A percentile compares a stretch with the other conserved stretches of the same genome.
Evolutionary conservation across 2,797 vertebrate genomes (phyloP).

Genomic region (Masticophis lateralis): DNA sequence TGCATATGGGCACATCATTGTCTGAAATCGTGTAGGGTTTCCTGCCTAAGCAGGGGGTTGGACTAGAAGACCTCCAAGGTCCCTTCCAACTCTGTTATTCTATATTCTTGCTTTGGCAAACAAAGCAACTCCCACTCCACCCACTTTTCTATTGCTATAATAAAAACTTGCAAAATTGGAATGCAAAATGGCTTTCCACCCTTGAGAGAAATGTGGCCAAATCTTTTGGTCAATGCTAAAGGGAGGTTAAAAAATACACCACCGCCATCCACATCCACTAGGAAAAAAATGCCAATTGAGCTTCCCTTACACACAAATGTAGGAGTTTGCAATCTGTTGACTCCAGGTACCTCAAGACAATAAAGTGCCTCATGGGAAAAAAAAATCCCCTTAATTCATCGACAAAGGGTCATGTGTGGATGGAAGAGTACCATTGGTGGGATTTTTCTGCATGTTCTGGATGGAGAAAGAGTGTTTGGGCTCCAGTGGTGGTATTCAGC

Average conservation of each 20-base stretch:
- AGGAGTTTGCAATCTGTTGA: not conserved
- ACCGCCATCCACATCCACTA: too few relatives aligned
- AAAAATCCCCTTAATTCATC: not conserved
- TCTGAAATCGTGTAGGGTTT: too few relatives aligned
- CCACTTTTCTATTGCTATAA: not conserved
- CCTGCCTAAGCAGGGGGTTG: too few relatives aligned
- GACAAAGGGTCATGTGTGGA: not conserved
- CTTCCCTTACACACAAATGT: not conserved
- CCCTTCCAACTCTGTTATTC: too few relatives aligned
- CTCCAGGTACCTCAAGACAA: not conserved
- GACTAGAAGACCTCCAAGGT: too few relatives aligned
- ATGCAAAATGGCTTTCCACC: not conserved
- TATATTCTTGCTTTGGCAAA: not conserved
- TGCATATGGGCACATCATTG: conserved; percentile 17
- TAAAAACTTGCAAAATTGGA: not conserved
- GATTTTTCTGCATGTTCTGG: not conserved
- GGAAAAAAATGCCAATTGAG: not conserved
- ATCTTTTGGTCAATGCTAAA: not conserved
- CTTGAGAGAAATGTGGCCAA: not conserved
- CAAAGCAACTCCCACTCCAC: not conserved
- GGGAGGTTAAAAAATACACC: not conserved
- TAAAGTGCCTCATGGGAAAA: not conserved
- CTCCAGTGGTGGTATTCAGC: too few relatives aligned
- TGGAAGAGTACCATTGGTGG: not conserved
- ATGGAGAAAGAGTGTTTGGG: not conserved